A percentile compares a stretch with the other conserved stretches of the same genome.
Evolutionary conservation across 2,888 invertebrate species (phyloP).

Genomic region (Calliphora vomitoria): DNA sequence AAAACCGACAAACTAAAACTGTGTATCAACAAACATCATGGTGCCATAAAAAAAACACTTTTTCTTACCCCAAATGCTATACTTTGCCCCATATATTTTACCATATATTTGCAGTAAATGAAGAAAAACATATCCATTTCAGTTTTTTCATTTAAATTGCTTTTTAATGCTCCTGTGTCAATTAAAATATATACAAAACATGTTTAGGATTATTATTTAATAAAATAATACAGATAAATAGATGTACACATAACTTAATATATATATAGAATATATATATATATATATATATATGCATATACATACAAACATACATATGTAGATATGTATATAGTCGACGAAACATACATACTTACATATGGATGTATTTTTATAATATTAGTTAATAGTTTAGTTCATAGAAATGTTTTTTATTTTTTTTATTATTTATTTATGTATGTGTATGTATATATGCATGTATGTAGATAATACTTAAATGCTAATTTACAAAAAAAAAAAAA

Average conservation of each 20-base stretch:
- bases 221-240: conserved; percentile 62
- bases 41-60: too few relatives aligned
- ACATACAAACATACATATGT: conserved; percentile 4
- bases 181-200: conserved; percentile 61
- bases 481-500: conserved; percentile 47
- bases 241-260: conserved; percentile 39
- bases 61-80: too few relatives aligned
- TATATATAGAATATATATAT: conserved; percentile 40
- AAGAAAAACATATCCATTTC: not conserved
- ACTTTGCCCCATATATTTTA: too few relatives aligned
- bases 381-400: conserved; percentile 32
- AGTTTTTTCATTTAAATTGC: conserved; percentile 52
- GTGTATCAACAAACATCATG: too few relatives aligned
- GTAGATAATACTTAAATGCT: conserved; percentile 48
- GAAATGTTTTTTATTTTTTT: not conserved
- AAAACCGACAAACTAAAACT: too few relatives aligned
- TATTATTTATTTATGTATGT: conserved; percentile 17
- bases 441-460: conserved; percentile 43
- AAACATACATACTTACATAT: not conserved
- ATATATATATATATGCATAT: not conserved
- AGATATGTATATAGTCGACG: conserved; percentile 17
- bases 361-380: not conserved
- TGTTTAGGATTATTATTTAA: conserved; percentile 55
- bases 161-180: conserved; percentile 57
- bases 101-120: too few relatives aligned